A percentile compares a stretch with the other conserved stretches of the same genome.
These are phyloP conservation scores for Cyclina sinensis DNA, from an alignment of 1,140 invertebrate genomes.

Conservation along the genomic window DNA sequence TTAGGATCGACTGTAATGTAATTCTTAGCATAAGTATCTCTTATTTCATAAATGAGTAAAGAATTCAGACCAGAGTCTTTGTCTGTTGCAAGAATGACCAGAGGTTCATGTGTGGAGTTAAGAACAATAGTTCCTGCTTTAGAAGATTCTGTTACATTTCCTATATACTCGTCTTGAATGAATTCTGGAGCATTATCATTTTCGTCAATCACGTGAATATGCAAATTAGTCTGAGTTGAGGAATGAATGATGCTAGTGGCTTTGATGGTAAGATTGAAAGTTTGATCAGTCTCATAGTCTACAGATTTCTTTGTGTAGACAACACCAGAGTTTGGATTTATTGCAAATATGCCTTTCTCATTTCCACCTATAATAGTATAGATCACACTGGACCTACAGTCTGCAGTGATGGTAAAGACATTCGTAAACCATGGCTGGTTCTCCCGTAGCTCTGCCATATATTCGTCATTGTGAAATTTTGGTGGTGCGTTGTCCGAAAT, in stretches of 20 bases:
- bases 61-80: constrained; percentile 94
- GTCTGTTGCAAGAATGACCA: constrained; percentile 92
- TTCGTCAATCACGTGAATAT: constrained; percentile 87
- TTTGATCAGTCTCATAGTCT: constrained; percentile 89
- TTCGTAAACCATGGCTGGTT: constrained; percentile 93
- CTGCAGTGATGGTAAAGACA: constrained; percentile 92
- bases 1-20: constrained; percentile 95
- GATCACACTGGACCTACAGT: constrained; percentile 86
- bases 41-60: constrained; percentile 94
- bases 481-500: constrained; percentile 96
- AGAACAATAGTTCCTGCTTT: constrained; percentile 91
- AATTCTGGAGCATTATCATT: constrained; percentile 96
- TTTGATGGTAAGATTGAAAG: constrained; percentile 93
- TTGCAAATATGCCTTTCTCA: constrained; percentile 84
- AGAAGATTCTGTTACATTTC: constrained; percentile 91
- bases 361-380: constrained; percentile 84
- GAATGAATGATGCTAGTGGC: constrained; percentile 94
- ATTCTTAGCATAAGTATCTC: constrained; percentile 91
- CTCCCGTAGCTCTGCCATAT: constrained; percentile 94
- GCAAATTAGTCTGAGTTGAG: constrained; percentile 80
- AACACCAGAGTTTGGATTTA: constrained; percentile 87
- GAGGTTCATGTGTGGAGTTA: constrained; percentile 88
- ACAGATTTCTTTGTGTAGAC: constrained; percentile 82
- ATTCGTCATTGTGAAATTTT: constrained; percentile 89
- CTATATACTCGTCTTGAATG: constrained; percentile 90